A percentile compares a stretch with the other conserved stretches of the same genome.
Evolutionary conservation across 2,888 invertebrate species (phyloP).

Genomic region (Habroteleia sp.): DNA sequence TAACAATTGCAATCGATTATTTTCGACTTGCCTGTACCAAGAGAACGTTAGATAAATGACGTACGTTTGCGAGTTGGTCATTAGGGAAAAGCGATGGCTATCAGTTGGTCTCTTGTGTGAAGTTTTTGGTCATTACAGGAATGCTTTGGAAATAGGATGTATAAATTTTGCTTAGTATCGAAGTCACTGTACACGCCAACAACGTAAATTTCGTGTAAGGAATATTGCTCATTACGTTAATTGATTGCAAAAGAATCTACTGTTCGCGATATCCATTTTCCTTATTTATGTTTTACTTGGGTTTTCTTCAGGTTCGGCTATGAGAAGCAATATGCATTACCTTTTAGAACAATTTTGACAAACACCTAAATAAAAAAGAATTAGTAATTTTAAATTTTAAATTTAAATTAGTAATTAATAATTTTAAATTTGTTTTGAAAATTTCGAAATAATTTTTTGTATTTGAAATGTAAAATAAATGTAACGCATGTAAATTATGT

Average conservation of each 20-base stretch:
- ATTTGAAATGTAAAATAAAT: too few species aligned
- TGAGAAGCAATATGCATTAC: too few species aligned
- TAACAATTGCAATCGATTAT: constrained; percentile 54
- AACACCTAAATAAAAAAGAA: too few species aligned
- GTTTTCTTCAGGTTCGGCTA: too few species aligned
- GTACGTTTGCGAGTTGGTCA: constrained; percentile 55
- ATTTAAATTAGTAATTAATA: too few species aligned
- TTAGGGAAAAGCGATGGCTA: constrained; percentile 62
- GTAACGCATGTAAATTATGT: too few species aligned
- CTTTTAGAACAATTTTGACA: too few species aligned
- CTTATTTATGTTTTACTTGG: too few species aligned
- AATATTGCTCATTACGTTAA: constrained; percentile 49
- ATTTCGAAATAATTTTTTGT: too few species aligned
- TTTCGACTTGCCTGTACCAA: constrained; percentile 33
- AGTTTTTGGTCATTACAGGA: constrained; percentile 61
- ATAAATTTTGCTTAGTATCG: constrained; percentile 55
- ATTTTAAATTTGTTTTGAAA: too few species aligned
- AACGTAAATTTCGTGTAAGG: constrained; percentile 45
- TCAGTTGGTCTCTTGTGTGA: constrained; percentile 59
- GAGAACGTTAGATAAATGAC: constrained; percentile 59
- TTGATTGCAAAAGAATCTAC: constrained; percentile 37
- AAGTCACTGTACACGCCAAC: constrained; percentile 36
- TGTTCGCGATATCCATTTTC: not conserved
- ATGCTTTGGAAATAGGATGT: constrained; percentile 60
- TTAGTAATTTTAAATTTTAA: too few species aligned